Evolutionary conservation across 2,113 vertebrate genomes (phyloP).

Genomic region (Oryzias javanicus): DNA sequence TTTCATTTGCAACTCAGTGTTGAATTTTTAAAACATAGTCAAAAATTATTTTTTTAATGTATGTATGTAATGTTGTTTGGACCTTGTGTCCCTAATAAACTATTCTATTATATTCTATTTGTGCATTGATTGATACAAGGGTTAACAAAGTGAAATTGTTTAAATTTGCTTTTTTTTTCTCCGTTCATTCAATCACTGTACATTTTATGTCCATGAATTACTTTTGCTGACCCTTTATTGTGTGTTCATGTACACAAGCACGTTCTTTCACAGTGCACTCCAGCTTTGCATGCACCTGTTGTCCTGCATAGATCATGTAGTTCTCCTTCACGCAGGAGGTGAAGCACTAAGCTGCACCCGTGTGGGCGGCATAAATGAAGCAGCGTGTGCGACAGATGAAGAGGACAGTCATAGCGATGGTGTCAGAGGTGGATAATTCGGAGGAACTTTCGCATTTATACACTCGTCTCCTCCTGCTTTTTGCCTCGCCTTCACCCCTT

Average conservation of each 20-base stretch:
- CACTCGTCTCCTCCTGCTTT: neutral
- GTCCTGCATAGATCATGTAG: slow-evolving; percentile 43
- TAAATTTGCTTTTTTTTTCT: neutral
- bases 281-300: slow-evolving; percentile 66
- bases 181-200: neutral
- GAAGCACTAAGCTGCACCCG: slow-evolving; percentile 47
- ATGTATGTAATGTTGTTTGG: too few relatives aligned
- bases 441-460: slow-evolving; percentile 38
- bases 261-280: slow-evolving; percentile 30
- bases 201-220: too few relatives aligned
- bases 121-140: too few relatives aligned
- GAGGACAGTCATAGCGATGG: neutral
- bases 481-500: slow-evolving; percentile 4
- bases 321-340: slow-evolving; percentile 45
- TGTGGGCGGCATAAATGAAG: slow-evolving; percentile 23
- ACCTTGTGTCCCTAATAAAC: too few relatives aligned
- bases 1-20: too few relatives aligned
- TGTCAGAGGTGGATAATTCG: neutral
- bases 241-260: slow-evolving; percentile 7
- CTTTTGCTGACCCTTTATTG: neutral
- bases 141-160: too few relatives aligned
- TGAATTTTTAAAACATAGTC: too few relatives aligned
- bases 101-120: too few relatives aligned
- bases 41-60: too few relatives aligned
- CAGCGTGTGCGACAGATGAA: slow-evolving; percentile 12